Evolutionary conservation across 2,888 invertebrate genomes (phyloP).

Genomic region (Drosophila neotestacea): DNA sequence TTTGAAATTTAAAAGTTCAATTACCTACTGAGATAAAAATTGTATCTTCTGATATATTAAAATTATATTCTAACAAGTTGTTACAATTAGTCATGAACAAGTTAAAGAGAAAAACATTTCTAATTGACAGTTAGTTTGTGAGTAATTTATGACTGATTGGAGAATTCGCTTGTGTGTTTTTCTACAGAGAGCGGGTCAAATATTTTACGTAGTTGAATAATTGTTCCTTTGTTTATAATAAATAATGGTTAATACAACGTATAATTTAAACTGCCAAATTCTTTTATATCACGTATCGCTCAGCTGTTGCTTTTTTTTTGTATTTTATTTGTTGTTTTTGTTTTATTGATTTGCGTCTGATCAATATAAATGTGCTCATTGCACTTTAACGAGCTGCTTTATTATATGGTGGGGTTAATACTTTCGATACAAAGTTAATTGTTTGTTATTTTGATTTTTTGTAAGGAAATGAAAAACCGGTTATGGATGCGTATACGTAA

Average conservation of each 20-base stretch:
- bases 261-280: constrained; percentile 35
- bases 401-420: constrained; percentile 58
- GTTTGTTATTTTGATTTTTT: constrained; percentile 12
- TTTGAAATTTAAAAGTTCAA: too few species aligned
- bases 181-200: constrained; percentile 17
- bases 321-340: constrained; percentile 6
- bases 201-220: constrained; percentile 16
- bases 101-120: background rate
- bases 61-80: background rate
- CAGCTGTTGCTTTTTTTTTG: background rate
- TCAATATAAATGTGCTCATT: constrained; percentile 55
- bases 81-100: background rate
- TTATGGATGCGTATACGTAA: constrained; percentile 20
- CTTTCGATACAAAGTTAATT: constrained; percentile 35
- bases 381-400: constrained; percentile 49
- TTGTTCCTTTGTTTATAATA: constrained; percentile 32
- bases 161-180: background rate
- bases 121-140: constrained; percentile 1
- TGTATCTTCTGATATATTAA: background rate
- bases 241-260: constrained; percentile 27
- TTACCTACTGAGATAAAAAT: too few species aligned
- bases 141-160: constrained; percentile 8
- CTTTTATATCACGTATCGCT: constrained; percentile 31
- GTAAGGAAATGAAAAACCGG: constrained; percentile 37
- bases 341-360: constrained; percentile 50